phyloP scores from a whole-genome alignment of 2,797 vertebrate species.

The Heteromormyrus szaboi region DNA sequence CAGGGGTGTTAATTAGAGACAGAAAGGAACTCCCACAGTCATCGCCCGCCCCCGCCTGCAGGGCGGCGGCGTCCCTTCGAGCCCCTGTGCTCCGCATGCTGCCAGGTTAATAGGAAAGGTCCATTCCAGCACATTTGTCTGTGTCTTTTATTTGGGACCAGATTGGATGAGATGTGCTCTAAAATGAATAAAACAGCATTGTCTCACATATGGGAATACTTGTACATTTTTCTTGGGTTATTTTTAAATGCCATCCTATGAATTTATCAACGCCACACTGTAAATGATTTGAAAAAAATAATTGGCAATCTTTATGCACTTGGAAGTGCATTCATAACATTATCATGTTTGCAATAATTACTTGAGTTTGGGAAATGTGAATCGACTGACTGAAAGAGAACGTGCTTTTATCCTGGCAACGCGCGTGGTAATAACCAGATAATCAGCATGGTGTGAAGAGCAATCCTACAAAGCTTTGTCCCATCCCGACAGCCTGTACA shows the following conservation, averaged over 20 bases:
- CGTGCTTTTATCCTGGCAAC: not conserved
- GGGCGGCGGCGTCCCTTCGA: not conserved
- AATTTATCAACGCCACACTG: not conserved
- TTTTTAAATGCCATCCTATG: not conserved
- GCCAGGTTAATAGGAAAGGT: not conserved
- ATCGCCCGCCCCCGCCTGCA: not conserved
- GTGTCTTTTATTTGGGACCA: conserved; percentile 1
- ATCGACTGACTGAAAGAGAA: not conserved
- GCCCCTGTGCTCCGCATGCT: not conserved
- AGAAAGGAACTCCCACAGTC: not conserved
- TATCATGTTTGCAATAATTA: conserved; percentile 2
- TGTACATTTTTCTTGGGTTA: not conserved
- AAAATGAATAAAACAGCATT: not conserved
- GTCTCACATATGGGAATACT: not conserved
- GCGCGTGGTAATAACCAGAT: not conserved
- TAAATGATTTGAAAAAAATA: not conserved
- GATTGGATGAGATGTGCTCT: not conserved
- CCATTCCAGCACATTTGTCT: not conserved
- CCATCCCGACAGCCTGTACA: not conserved
- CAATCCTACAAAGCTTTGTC: not conserved
- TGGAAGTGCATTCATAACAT: not conserved
- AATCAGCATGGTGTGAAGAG: not conserved
- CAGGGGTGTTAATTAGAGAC: conserved; percentile 10
- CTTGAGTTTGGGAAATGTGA: not conserved
- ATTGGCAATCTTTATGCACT: not conserved